A percentile compares a stretch with the other conserved stretches of the same genome.
Conservation (phyloP, 2,797 vertebrate genomes). For the Eospalax fontanierii region DNA sequence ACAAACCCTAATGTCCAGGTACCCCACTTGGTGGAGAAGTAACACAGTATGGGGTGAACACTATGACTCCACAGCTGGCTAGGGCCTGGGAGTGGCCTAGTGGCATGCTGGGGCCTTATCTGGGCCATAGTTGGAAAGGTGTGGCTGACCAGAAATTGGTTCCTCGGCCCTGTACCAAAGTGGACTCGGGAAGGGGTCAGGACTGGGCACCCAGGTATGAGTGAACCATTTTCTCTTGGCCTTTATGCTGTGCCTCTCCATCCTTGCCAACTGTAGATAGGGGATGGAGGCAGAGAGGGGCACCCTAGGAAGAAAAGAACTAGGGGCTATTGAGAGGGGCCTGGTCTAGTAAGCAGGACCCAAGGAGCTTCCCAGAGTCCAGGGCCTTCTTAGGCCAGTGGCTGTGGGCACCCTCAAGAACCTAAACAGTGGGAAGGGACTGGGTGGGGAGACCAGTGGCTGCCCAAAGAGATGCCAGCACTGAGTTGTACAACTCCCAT, state of each 20-base stretch:
- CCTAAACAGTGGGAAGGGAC: neutral
- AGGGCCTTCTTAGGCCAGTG: neutral
- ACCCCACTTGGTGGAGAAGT: neutral
- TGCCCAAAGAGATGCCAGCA: neutral
- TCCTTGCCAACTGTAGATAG: neutral
- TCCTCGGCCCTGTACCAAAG: neutral
- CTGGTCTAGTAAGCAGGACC: neutral
- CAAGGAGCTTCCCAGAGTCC: neutral
- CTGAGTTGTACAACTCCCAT: neutral
- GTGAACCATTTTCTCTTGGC: neutral
- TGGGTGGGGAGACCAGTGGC: neutral
- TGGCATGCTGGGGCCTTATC: neutral
- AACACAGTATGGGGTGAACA: accelerated
- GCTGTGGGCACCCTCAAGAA: neutral
- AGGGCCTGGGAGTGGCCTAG: neutral
- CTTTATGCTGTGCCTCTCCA: neutral
- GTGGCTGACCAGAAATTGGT: neutral
- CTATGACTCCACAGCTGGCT: too few species aligned
- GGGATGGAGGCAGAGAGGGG: accelerated
- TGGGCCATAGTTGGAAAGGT: neutral
- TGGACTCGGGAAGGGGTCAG: neutral
- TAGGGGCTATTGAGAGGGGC: neutral
- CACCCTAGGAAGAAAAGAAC: neutral
- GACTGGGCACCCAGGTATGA: too few species aligned
- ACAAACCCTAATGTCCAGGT: neutral